These are phyloP conservation scores for Lutjanus erythropterus DNA, from an alignment of 2,113 vertebrate species.

Conservation along the genomic window DNA sequence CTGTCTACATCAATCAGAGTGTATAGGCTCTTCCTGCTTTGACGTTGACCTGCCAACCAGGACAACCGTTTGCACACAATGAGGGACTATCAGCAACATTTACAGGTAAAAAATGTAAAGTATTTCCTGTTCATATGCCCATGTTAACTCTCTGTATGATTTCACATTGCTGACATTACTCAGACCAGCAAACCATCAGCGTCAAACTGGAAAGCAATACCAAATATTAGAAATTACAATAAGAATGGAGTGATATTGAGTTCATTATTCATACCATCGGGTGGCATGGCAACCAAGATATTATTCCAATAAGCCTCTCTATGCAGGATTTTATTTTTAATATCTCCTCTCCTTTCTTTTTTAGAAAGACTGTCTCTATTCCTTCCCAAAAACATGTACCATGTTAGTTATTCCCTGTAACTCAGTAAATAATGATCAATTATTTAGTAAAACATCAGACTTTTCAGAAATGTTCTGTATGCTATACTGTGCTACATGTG, in stretches of 20 bases:
- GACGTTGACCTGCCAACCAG: background rate
- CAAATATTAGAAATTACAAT: background rate
- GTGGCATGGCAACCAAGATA: conserved; percentile 1
- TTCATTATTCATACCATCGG: background rate
- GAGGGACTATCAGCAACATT: background rate
- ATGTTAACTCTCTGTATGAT: background rate
- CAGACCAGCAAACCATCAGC: background rate
- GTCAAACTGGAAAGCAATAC: background rate
- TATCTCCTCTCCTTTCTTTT: background rate
- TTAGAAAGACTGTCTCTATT: background rate
- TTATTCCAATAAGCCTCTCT: background rate
- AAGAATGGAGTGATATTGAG: background rate
- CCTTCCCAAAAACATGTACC: background rate
- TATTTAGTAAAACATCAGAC: background rate
- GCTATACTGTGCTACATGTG: background rate
- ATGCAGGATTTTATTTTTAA: background rate
- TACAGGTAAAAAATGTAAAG: background rate
- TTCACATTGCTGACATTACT: background rate
- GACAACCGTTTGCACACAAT: background rate
- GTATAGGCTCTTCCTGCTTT: too few species aligned
- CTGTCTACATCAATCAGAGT: background rate
- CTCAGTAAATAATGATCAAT: background rate
- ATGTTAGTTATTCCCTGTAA: background rate
- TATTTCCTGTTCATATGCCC: background rate
- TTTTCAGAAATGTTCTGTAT: background rate